phyloP scores from a whole-genome alignment of 1,140 invertebrate species.

The Potamilus streckersoni region DNA sequence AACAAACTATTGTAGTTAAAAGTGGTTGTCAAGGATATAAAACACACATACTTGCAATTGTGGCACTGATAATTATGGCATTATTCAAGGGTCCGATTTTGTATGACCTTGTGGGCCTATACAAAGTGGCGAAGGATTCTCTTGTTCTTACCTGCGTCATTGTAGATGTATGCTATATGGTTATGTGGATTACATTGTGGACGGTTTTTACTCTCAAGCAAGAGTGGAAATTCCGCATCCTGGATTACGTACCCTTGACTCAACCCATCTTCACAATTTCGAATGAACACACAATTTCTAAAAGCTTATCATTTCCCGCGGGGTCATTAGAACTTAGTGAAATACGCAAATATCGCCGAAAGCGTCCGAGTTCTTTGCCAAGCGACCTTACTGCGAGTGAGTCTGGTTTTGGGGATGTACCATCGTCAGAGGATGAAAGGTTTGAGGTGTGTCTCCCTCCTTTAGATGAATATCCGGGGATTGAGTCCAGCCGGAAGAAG shows the following conservation, averaged over 20 bases:
- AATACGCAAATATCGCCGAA: conserved; percentile 10
- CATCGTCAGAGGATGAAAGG: conserved; percentile 32
- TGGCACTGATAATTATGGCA: conserved; percentile 42
- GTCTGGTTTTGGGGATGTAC: conserved; percentile 27
- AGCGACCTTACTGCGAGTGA: conserved; percentile 33
- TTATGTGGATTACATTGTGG: conserved; percentile 57
- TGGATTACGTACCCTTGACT: conserved; percentile 52
- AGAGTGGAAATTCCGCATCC: conserved; percentile 55
- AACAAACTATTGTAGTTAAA: conserved; percentile 38
- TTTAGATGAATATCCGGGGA: conserved; percentile 22
- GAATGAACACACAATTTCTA: conserved; percentile 39
- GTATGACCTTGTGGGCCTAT: conserved; percentile 50
- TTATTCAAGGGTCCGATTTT: conserved; percentile 50
- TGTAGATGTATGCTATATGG: conserved; percentile 52
- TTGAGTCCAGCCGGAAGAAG: conserved; percentile 16
- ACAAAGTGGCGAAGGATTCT: conserved; percentile 41
- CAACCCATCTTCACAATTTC: conserved; percentile 41
- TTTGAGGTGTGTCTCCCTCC: conserved; percentile 30
- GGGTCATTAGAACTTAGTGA: conserved; percentile 24
- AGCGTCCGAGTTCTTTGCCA: conserved; percentile 31
- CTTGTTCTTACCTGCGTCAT: conserved; percentile 49
- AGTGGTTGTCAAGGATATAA: conserved; percentile 53
- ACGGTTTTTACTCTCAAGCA: conserved; percentile 57
- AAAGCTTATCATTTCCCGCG: conserved; percentile 39
- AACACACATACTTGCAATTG: conserved; percentile 52